phyloP scores from a whole-genome alignment of 2,797 vertebrate species.

The Limnodromus scolopaceus region DNA sequence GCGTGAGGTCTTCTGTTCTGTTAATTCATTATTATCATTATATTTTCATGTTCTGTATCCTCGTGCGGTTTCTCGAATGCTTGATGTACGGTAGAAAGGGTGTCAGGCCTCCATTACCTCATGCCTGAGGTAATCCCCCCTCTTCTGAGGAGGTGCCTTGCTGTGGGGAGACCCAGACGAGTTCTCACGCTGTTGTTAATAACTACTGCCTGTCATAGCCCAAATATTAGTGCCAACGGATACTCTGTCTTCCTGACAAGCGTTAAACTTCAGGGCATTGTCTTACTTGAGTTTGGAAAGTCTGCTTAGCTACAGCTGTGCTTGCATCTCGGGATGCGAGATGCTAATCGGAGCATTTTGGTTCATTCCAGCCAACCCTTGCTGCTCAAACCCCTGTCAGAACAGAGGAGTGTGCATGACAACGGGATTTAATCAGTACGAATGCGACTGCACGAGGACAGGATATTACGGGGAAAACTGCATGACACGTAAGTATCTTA shows the following conservation, averaged over 20 bases:
- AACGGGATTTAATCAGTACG: conserved; percentile 80
- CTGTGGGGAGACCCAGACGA: background rate
- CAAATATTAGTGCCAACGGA: no score
- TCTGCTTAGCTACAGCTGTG: no score
- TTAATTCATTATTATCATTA: no score
- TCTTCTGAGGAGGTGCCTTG: accelerated
- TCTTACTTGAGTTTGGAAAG: accelerated
- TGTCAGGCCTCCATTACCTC: background rate
- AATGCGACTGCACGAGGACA: conserved; percentile 95
- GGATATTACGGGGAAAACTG: conserved; percentile 93
- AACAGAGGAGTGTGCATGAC: conserved; percentile 91
- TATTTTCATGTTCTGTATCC: background rate
- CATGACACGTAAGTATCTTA: conserved; percentile 85
- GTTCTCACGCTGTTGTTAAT: background rate
- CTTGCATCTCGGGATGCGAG: accelerated
- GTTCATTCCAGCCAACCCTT: conserved; percentile 85
- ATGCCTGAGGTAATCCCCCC: background rate
- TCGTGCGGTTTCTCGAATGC: background rate
- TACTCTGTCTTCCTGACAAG: background rate
- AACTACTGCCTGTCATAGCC: no score
- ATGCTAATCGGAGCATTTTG: background rate
- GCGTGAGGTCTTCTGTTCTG: no score
- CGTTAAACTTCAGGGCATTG: accelerated
- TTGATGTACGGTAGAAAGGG: background rate
- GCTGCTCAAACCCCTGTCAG: conserved; percentile 94